phyloP scores from a whole-genome alignment of 1,140 invertebrate genomes.

The Rhagoletis zephyria region DNA sequence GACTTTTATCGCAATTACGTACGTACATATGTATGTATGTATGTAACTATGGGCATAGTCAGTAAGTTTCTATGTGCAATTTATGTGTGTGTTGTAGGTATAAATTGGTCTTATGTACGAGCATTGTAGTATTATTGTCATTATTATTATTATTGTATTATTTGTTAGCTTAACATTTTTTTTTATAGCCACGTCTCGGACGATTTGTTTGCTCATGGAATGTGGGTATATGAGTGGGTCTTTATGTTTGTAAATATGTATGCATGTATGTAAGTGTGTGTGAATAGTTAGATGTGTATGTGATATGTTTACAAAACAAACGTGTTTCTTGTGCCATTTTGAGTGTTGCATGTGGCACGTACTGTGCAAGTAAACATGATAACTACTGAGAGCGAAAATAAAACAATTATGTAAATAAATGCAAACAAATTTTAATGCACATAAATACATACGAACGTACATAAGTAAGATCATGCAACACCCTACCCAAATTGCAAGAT shows the following conservation, averaged over 20 bases:
- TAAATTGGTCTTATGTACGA: not conserved
- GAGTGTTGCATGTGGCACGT: constrained; percentile 50
- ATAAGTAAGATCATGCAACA: not conserved
- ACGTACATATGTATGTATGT: not conserved
- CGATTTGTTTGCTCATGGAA: constrained; percentile 18
- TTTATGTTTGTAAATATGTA: not conserved
- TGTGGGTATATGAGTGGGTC: not conserved
- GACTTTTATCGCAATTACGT: not conserved
- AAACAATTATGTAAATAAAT: constrained; percentile 40
- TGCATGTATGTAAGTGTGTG: not conserved
- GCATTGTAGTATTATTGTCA: not conserved
- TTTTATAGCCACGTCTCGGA: not conserved
- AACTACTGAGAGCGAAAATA: not conserved
- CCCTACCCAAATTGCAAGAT: not conserved
- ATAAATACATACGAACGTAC: not conserved
- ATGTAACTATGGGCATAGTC: not conserved
- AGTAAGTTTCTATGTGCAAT: too few relatives aligned
- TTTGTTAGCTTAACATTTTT: not conserved
- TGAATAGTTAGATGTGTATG: not conserved
- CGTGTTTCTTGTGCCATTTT: constrained; percentile 32
- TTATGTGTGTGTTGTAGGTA: not conserved
- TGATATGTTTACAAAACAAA: constrained; percentile 40
- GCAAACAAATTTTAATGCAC: not conserved
- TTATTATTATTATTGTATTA: constrained; percentile 12
- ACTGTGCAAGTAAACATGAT: constrained; percentile 17